A percentile compares a stretch with the other conserved stretches of the same genome.
Conservation (phyloP, 2,888 invertebrate species). For the Amphimallon solstitiale region DNA sequence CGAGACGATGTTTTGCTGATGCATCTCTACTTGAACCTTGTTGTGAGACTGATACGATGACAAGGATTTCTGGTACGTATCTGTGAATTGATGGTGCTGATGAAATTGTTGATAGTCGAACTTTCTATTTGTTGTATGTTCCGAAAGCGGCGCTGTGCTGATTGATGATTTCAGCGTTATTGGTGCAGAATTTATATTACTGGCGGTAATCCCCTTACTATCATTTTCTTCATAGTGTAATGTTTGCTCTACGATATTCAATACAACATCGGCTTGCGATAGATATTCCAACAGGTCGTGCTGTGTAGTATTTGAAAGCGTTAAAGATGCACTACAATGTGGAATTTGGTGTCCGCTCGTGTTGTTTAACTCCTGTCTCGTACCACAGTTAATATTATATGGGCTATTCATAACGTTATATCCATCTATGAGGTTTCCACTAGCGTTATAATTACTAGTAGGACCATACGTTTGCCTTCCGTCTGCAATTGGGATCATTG, state of each 20-base stretch:
- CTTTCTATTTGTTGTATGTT: conserved; percentile 71
- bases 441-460: conserved; percentile 78
- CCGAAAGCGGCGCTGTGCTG: conserved; percentile 77
- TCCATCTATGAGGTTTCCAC: conserved; percentile 72
- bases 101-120: conserved; percentile 54
- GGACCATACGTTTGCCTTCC: conserved; percentile 88
- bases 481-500: conserved; percentile 75
- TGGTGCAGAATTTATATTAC: conserved; percentile 78
- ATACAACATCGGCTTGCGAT: conserved; percentile 82
- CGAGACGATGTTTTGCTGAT: too few species aligned
- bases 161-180: conserved; percentile 75
- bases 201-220: conserved; percentile 71
- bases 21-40: too few species aligned
- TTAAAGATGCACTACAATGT: conserved; percentile 83
- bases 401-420: conserved; percentile 76
- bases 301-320: conserved; percentile 82
- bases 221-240: conserved; percentile 71
- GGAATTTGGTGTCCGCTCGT: conserved; percentile 64
- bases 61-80: conserved; percentile 60
- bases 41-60: too few species aligned
- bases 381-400: conserved; percentile 81
- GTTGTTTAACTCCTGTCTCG: conserved; percentile 71
- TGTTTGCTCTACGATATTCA: conserved; percentile 75
- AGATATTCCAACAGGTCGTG: conserved; percentile 80
- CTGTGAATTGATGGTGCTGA: conserved; percentile 58